Conservation (phyloP, 2,113 vertebrate genomes). For the Chaetorhynchus papuensis region DNA sequence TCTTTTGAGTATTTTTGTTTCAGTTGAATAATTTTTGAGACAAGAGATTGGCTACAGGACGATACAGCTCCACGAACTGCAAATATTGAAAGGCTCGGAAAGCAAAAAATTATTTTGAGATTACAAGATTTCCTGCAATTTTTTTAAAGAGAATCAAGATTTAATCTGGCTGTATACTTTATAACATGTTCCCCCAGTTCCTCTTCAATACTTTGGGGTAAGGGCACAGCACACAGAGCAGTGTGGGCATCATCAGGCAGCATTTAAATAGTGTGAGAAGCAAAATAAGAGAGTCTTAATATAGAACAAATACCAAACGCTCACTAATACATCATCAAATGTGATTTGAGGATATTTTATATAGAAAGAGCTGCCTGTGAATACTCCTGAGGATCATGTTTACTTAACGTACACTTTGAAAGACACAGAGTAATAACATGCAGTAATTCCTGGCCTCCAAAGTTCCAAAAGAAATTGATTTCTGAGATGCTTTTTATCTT, state of each 20-base stretch:
- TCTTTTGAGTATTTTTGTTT: not conserved
- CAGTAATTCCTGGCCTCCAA: not conserved
- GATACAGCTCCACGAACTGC: rapidly evolving
- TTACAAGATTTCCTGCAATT: constrained; percentile 2
- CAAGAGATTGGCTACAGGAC: not conserved
- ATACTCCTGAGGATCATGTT: not conserved
- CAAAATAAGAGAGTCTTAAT: not conserved
- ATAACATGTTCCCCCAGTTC: constrained; percentile 36
- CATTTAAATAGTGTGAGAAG: not conserved
- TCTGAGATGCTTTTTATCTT: constrained; percentile 17
- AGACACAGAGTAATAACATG: not conserved
- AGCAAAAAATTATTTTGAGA: not conserved
- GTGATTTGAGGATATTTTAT: not conserved
- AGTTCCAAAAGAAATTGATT: constrained; percentile 34
- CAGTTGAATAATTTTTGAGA: not conserved
- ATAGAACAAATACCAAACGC: not conserved
- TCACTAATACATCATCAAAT: not conserved
- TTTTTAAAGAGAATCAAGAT: constrained; percentile 53
- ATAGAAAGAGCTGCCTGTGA: not conserved
- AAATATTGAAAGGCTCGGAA: not conserved
- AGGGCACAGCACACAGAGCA: not conserved
- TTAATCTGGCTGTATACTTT: constrained; percentile 44
- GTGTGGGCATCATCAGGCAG: not conserved
- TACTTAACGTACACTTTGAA: not conserved
- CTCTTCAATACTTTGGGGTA: constrained; percentile 42